phyloP scores from a whole-genome alignment of 2,113 vertebrate genomes.

The Suricata suricatta region DNA sequence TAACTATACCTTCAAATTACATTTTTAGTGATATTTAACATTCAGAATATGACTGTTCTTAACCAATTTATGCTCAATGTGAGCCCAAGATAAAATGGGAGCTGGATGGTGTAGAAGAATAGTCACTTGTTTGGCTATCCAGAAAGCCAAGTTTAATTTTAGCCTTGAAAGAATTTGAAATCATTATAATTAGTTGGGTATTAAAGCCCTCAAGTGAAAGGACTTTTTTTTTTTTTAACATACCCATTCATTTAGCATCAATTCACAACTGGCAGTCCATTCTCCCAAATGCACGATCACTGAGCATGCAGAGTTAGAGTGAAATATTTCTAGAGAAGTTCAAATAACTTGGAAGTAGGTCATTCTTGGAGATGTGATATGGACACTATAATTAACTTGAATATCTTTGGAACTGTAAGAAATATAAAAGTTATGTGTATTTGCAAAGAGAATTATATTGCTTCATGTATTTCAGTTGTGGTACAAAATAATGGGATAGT shows the following conservation, averaged over 20 bases:
- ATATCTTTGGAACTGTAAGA: constrained; percentile 22
- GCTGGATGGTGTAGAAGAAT: constrained; percentile 42
- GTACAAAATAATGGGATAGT: background rate
- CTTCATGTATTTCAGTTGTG: constrained; percentile 8
- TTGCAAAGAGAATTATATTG: background rate
- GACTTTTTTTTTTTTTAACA: constrained; percentile 50
- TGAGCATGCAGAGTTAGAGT: constrained; percentile 66
- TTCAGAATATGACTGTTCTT: constrained; percentile 67
- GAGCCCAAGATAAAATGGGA: constrained; percentile 63
- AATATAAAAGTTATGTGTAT: constrained; percentile 28
- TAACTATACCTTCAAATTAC: constrained; percentile 54
- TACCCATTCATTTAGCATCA: constrained; percentile 76
- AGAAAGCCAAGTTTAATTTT: constrained; percentile 79
- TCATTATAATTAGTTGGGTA: constrained; percentile 81
- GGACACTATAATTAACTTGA: constrained; percentile 47
- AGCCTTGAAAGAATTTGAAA: constrained; percentile 75
- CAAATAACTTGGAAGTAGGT: constrained; percentile 59
- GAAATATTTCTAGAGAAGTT: constrained; percentile 52
- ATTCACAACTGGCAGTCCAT: constrained; percentile 69
- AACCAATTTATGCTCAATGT: constrained; percentile 68
- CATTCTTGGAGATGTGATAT: constrained; percentile 39
- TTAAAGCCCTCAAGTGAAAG: constrained; percentile 71
- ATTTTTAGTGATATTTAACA: constrained; percentile 51
- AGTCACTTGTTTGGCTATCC: constrained; percentile 72
- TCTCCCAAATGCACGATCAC: constrained; percentile 66